Conservation (phyloP, 2,797 vertebrate genomes). For the Coregonus suidteri region DNA sequence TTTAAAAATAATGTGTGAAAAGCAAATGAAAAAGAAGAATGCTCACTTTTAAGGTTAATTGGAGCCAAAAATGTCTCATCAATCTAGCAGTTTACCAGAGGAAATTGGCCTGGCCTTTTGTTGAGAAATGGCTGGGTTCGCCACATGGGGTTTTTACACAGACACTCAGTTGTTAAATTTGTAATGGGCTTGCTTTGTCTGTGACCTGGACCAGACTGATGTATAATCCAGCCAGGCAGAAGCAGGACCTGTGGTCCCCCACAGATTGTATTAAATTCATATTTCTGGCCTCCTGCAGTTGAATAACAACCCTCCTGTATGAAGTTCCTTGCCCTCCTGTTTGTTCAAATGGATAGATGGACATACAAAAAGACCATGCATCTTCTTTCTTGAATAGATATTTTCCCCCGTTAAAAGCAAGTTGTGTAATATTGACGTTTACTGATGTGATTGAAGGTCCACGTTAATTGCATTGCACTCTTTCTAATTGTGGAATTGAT, state of each 20-base stretch:
- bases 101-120: conserved; percentile 84
- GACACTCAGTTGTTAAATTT: conserved; percentile 58
- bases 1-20: conserved; percentile 39
- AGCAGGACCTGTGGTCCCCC: conserved; percentile 31
- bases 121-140: conserved; percentile 68
- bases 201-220: conserved; percentile 52
- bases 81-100: conserved; percentile 84
- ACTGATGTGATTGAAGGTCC: conserved; percentile 27
- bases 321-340: conserved; percentile 34
- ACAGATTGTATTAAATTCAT: conserved; percentile 53
- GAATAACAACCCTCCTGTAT: conserved; percentile 42
- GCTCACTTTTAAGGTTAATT: no score
- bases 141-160: conserved; percentile 50
- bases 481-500: conserved; percentile 47
- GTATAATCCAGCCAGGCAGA: conserved; percentile 49
- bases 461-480: conserved; percentile 14
- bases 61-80: conserved; percentile 24
- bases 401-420: conserved; percentile 10
- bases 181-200: conserved; percentile 55
- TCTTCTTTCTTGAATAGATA: conserved; percentile 24
- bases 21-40: conserved; percentile 52
- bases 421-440: conserved; percentile 33
- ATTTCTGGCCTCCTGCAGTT: conserved; percentile 45
- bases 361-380: conserved; percentile 20
- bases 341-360: conserved; percentile 41